Evolutionary conservation across 1,140 invertebrate species (phyloP).

Genomic region (Aphidius ervi): DNA sequence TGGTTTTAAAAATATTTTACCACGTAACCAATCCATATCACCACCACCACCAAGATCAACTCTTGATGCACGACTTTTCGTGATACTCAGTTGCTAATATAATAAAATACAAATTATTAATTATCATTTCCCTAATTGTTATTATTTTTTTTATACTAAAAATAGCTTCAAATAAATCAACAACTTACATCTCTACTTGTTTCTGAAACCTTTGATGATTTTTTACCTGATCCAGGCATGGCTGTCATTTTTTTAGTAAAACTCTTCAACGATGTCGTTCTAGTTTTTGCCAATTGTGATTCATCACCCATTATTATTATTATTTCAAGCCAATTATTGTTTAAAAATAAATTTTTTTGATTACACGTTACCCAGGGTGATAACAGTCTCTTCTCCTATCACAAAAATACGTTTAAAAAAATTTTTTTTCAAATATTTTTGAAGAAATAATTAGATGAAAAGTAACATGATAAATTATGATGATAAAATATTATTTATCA

Average conservation of each 20-base stretch:
- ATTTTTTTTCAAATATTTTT: background rate
- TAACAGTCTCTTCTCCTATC: background rate
- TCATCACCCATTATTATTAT: background rate
- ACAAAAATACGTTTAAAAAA: background rate
- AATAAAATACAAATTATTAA: background rate
- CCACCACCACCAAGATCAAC: constrained; percentile 46
- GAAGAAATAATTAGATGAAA: background rate
- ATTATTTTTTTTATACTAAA: background rate
- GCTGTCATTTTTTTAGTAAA: constrained; percentile 10
- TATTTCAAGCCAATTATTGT: background rate
- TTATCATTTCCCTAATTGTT: background rate
- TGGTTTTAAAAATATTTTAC: constrained; percentile 60
- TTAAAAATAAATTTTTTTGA: no score
- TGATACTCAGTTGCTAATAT: constrained; percentile 24
- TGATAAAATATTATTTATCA: background rate
- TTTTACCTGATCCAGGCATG: constrained; percentile 30
- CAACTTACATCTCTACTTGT: constrained; percentile 27
- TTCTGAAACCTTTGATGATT: constrained; percentile 29
- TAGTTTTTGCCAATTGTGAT: no score
- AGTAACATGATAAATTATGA: background rate
- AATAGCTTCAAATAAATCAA: background rate
- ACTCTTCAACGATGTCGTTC: background rate
- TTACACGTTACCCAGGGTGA: constrained; percentile 10
- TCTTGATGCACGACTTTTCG: constrained; percentile 34
- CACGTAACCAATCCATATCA: constrained; percentile 57